Percentiles rank a stretch among this genome's conserved stretches.
Evolutionary conservation across 2,797 vertebrate species (phyloP).

Genomic region (Tragopan temminckii): DNA sequence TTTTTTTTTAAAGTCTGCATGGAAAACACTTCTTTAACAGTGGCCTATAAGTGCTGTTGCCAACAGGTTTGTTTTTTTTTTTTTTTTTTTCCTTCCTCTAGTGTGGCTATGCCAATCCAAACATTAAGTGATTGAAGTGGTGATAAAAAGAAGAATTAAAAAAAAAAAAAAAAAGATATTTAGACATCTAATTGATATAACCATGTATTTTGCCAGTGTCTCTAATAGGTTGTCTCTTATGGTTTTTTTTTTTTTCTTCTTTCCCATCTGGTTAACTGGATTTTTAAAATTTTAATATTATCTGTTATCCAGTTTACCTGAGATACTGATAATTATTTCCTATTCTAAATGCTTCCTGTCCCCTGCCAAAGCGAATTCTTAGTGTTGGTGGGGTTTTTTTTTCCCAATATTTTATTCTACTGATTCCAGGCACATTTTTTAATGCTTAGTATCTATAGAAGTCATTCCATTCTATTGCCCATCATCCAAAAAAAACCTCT

Average conservation of each 20-base stretch:
- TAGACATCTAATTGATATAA: background rate
- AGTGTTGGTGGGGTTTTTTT: background rate
- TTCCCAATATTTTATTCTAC: rapidly evolving
- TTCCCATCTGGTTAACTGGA: background rate
- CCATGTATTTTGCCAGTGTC: background rate
- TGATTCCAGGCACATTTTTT: background rate
- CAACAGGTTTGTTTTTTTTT: background rate
- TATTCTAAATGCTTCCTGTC: background rate
- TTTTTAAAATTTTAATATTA: background rate
- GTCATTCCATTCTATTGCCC: background rate
- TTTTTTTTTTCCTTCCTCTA: too few relatives aligned
- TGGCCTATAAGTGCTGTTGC: background rate
- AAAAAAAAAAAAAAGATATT: background rate
- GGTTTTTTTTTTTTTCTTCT: background rate
- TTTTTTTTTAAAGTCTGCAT: too few relatives aligned
- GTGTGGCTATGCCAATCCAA: background rate
- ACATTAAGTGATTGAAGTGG: background rate
- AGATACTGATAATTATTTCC: background rate
- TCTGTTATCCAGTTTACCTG: background rate
- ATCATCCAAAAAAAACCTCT: background rate
- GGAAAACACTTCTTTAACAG: background rate
- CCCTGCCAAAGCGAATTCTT: background rate
- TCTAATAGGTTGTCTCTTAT: background rate
- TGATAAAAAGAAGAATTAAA: background rate
- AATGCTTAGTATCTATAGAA: background rate